Evolutionary conservation across 1,140 invertebrate genomes (phyloP).

Genomic region (Drosophila orosa): DNA sequence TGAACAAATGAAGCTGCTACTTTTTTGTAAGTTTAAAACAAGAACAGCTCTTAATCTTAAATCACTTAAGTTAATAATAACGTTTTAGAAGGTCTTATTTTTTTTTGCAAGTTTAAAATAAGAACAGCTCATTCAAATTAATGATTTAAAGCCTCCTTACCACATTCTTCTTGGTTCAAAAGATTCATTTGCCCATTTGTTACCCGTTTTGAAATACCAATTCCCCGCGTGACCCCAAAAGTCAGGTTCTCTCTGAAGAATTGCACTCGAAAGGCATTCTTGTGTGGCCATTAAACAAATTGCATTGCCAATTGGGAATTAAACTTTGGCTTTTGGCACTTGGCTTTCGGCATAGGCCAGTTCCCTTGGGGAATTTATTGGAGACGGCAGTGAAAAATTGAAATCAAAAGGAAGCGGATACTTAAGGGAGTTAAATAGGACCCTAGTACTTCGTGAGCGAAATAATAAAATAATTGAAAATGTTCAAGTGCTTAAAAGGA

Average conservation of each 20-base stretch:
- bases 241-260: slow-evolving; percentile 41
- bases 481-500: background rate
- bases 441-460: background rate
- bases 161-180: slow-evolving; percentile 8
- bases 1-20: background rate
- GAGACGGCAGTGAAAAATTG: background rate
- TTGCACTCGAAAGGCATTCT: slow-evolving; percentile 58
- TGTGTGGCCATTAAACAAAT: slow-evolving; percentile 59
- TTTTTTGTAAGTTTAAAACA: background rate
- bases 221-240: slow-evolving; percentile 23
- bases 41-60: background rate
- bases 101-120: background rate
- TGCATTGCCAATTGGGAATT: slow-evolving; percentile 58
- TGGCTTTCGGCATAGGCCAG: slow-evolving; percentile 28
- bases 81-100: background rate
- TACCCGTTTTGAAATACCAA: slow-evolving; percentile 31
- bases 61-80: background rate
- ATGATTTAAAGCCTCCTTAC: slow-evolving; percentile 5
- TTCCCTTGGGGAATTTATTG: slow-evolving; percentile 36
- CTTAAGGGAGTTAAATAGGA: slow-evolving; percentile 3
- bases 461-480: slow-evolving; percentile 4
- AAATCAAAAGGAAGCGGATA: slow-evolving; percentile 13
- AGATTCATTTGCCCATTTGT: slow-evolving; percentile 13
- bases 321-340: slow-evolving; percentile 31
- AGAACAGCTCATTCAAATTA: background rate